These are phyloP conservation scores for Botia almorhae DNA, from an alignment of 2,797 vertebrate species.

Conservation along the genomic window DNA sequence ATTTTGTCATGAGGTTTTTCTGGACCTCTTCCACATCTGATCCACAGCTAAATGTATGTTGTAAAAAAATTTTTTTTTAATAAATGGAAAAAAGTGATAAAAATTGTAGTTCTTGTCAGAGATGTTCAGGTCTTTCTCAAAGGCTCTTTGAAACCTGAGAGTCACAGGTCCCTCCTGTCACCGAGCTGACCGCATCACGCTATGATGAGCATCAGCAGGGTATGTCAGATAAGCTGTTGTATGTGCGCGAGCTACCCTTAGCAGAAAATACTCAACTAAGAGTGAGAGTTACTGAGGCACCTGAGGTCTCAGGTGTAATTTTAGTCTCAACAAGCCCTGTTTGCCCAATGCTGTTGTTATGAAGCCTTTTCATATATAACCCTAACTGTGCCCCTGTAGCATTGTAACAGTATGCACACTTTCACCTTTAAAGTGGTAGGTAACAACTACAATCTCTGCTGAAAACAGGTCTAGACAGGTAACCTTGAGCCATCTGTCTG, in stretches of 20 bases:
- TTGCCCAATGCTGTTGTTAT: background rate
- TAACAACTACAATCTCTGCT: conserved; percentile 71
- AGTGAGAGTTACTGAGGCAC: conserved; percentile 27
- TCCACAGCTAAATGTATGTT: conserved; percentile 95
- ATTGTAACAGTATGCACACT: background rate
- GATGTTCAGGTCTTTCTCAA: conserved; percentile 52
- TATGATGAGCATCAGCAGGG: background rate
- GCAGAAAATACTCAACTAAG: conserved; percentile 36
- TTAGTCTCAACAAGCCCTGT: conserved; percentile 22
- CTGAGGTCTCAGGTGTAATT: conserved; percentile 6
- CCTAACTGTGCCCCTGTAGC: background rate
- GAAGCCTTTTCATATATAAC: background rate
- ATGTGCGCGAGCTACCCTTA: background rate
- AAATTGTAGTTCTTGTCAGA: conserved; percentile 79
- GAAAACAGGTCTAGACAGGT: conserved; percentile 74
- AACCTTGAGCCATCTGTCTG: conserved; percentile 73
- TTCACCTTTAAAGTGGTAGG: background rate
- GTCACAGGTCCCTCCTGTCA: background rate
- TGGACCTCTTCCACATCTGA: conserved; percentile 92
- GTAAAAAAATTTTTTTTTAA: conserved; percentile 89
- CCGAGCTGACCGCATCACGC: background rate
- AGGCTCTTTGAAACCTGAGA: background rate
- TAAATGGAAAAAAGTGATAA: conserved; percentile 80
- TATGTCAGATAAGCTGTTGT: too few species aligned
- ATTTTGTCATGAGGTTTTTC: conserved; percentile 90